Percentiles rank a stretch among this genome's conserved stretches.
Evolutionary conservation across 2,113 vertebrate genomes (phyloP).

Genomic region (Myotis brandtii): DNA sequence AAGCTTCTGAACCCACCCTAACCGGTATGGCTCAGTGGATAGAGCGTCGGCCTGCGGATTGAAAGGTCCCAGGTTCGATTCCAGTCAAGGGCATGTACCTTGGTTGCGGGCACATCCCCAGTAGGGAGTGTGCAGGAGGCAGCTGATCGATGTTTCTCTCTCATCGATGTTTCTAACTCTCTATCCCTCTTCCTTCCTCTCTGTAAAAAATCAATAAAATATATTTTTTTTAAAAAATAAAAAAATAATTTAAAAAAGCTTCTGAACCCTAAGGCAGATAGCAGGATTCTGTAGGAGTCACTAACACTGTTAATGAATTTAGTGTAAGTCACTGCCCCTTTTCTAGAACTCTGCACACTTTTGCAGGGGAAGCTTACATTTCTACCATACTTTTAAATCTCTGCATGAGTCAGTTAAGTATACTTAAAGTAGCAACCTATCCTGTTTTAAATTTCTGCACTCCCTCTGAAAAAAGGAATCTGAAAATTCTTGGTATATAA

Average conservation of each 20-base stretch:
- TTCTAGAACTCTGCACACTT: conserved; percentile 43
- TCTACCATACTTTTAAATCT: conserved; percentile 45
- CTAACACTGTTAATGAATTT: neutral
- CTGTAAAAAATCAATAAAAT: too few species aligned
- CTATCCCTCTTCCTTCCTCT: too few species aligned
- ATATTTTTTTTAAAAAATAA: too few species aligned
- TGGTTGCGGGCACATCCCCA: too few species aligned
- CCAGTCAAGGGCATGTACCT: too few species aligned
- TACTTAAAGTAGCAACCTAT: neutral
- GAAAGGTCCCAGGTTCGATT: too few species aligned
- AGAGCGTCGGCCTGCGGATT: too few species aligned
- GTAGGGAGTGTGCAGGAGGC: too few species aligned
- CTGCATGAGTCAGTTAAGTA: neutral
- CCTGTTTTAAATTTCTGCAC: neutral
- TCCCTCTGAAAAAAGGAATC: neutral
- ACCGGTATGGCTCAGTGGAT: too few species aligned
- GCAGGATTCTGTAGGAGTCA: neutral
- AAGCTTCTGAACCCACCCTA: neutral
- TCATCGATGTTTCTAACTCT: too few species aligned
- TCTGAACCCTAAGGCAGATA: neutral
- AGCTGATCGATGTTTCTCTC: too few species aligned
- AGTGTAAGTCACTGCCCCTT: conserved; percentile 50
- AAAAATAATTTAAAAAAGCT: neutral
- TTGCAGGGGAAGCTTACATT: conserved; percentile 53
- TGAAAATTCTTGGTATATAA: neutral